Base-by-base conservation (phyloP, 1,140 invertebrate genomes). In the Panonychus citri region DNA sequence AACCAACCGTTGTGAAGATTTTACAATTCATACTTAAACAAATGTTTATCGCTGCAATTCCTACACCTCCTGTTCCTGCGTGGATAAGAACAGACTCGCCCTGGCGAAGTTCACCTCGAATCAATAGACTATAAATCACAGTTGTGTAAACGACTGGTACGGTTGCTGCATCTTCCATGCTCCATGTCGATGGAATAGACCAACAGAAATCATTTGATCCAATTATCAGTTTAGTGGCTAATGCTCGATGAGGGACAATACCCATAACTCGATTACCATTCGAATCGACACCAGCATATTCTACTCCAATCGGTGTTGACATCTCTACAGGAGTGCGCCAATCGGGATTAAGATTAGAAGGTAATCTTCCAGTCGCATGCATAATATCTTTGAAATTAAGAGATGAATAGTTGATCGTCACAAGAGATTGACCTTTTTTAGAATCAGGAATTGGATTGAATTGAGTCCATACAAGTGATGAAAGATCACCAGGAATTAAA, bases 121-220 rank as follows among this genome's bases (percentile, higher is more conserved):
- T 78, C 34, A 82, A 68, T 13, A 96, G 70, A 8, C 88, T 85
- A 70, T 95, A 96, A 69, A 93, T 95, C 43, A 79, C 84, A 12
- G 89, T 94, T 25, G 84, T 76, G 66, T 93, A 94, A n/a, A 85
- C 87, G 26, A 90, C 85, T 4, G 93, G 93, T 60, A 96, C 81
- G 0, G 90, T 91, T 0, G 88, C 79, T 28, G 91, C 91, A 65
- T 96, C 77, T 67, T 88, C 83, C 54, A 96, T 71, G 21, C 78
- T 80, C 90, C 90, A 96, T 27, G 77, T 73, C 0, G 80, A 75
- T 0, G 90, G 91, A 30, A 96, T 79, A 30, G 25, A 13, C 25
- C 25, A 30, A 2, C 2, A 3, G 10, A 51, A 51, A 51, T 51
- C 49, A 25, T 27, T 51, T 51, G 25, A 13, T 3, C 17, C 24